phyloP scores from a whole-genome alignment of 2,888 invertebrate genomes.

The Cephus sareptanus region DNA sequence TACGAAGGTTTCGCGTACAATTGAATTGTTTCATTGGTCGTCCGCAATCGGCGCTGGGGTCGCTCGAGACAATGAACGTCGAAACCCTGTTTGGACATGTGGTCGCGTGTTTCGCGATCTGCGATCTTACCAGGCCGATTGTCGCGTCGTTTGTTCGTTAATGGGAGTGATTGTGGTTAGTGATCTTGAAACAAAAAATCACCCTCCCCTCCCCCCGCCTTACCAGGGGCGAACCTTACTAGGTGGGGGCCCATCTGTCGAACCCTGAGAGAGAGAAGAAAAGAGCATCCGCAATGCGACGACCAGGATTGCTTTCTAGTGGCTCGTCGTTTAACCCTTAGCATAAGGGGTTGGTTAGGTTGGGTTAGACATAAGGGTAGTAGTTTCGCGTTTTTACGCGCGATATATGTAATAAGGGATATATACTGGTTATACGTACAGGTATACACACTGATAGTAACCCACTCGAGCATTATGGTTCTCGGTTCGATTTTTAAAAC shows the following conservation, averaged over 20 bases:
- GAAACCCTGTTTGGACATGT: constrained; percentile 36
- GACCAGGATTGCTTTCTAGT: constrained; percentile 60
- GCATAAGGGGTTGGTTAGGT: neutral
- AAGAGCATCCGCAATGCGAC: constrained; percentile 61
- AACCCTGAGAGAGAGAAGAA: constrained; percentile 40
- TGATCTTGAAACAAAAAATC: constrained; percentile 64
- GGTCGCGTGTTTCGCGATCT: constrained; percentile 18
- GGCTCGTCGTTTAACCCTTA: constrained; percentile 63
- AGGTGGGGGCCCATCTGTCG: constrained; percentile 55
- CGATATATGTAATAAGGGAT: no score
- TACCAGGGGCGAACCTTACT: neutral
- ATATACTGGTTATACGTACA: no score
- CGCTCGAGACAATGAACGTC: no score
- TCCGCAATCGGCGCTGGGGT: neutral
- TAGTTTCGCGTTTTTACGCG: no score
- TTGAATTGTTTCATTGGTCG: neutral
- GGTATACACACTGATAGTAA: no score
- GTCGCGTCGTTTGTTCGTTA: constrained; percentile 62
- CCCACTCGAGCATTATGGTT: no score
- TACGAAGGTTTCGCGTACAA: neutral
- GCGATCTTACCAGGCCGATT: constrained; percentile 39
- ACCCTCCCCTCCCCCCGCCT: neutral
- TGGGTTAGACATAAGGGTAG: neutral
- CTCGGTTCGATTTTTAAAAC: no score
- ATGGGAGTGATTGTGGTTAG: constrained; percentile 62